Evolutionary conservation across 2,888 invertebrate genomes (phyloP), one percentile per base, ranked within the genome.

Genomic region (Pogonocherus hispidulus): DNA sequence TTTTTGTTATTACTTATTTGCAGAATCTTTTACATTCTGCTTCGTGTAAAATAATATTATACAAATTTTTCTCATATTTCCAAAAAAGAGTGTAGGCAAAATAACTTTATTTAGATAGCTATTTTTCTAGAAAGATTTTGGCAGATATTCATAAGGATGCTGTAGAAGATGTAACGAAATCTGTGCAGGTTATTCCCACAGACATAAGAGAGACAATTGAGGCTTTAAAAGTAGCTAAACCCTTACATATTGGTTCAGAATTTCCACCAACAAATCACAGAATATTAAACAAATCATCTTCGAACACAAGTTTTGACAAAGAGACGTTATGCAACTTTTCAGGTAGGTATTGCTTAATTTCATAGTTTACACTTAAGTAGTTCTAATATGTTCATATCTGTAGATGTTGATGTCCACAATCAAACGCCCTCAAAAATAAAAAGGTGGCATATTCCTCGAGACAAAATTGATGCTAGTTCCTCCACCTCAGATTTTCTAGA

Each of bases 61-160:
- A n/a, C n/a, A n/a, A n/a, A n/a, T n/a, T n/a, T n/a, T n/a, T n/a
- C n/a, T n/a, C n/a, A 27, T 27, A 27, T 27, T 27, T 5, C 27
- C 27, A 27, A 3, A 27, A 27, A 8, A 5, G 3, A 27, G n/a
- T n/a, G 8, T 27, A 3, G 27, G 3, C 8, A 27, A 8, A 5
- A 5, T 27, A 5, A 27, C 8, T 27, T 27, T 5, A 27, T 5
- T 27, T 27, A 27, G 27, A 27, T 27, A 27, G 27, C 27, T 8
- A 56, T 75, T 70, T 66, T 72, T 76, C 73, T 72, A 77, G 77
- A 70, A 77, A 77, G 76, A 63, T 73, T 70, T 68, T 71, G 68
- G 65, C 75, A 51, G 75, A 77, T 71, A 56, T 76, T 37, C 74
- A 65, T 63, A 60, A 63, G 22, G 37, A 63, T 27, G 56, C 51